These are phyloP conservation scores for Xiphorhynchus erythropygius DNA, from an alignment of 2,797 vertebrate genomes.

Conservation along the genomic window DNA sequence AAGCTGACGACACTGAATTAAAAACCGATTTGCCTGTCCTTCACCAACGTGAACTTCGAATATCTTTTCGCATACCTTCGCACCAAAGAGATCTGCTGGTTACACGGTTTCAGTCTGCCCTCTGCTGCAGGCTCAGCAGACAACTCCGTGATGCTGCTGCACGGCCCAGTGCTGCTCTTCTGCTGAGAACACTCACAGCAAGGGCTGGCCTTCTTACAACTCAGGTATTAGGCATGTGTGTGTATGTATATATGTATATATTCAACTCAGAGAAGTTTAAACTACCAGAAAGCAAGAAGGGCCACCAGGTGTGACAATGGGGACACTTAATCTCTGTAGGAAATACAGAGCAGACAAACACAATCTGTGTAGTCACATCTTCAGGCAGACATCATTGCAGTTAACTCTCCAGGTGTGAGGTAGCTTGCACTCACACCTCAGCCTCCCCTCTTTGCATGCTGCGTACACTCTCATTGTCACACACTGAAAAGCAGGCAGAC, in stretches of 20 bases:
- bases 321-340: background rate
- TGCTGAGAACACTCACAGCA: accelerated
- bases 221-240: background rate
- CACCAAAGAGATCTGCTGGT: background rate
- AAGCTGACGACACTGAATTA: background rate
- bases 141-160: background rate
- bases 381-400: accelerated
- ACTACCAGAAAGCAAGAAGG: background rate
- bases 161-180: accelerated
- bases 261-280: background rate
- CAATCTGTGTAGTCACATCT: accelerated
- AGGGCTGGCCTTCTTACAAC: background rate
- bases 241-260: too few relatives aligned
- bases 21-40: background rate
- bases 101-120: background rate
- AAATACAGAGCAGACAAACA: background rate
- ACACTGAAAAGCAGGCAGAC: accelerated
- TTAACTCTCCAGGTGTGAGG: too few relatives aligned
- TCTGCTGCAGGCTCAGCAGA: slow-evolving; percentile 16
- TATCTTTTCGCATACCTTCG: accelerated
- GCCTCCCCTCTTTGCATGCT: accelerated
- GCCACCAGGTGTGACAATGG: background rate
- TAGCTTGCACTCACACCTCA: accelerated
- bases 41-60: background rate
- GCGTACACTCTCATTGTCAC: accelerated